A percentile compares a stretch with the other conserved stretches of the same genome.
Evolutionary conservation across 2,113 vertebrate genomes (phyloP).

Genomic region (Pomatostomus ruficeps): DNA sequence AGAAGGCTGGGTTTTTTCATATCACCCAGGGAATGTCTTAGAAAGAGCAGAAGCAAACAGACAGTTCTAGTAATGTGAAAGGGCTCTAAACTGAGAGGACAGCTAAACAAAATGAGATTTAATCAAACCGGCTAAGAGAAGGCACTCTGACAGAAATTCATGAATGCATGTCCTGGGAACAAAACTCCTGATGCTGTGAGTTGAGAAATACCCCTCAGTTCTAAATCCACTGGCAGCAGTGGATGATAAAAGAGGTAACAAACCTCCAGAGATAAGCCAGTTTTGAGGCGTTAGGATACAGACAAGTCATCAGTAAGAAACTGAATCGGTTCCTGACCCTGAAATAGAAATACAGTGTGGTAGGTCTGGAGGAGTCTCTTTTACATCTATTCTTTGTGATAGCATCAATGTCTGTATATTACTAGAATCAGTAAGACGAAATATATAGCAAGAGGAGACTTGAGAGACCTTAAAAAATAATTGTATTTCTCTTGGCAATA

Average conservation of each 20-base stretch:
- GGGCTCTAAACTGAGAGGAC: not conserved
- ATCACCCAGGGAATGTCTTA: not conserved
- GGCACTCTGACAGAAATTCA: not conserved
- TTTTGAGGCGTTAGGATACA: not conserved
- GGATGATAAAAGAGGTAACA: not conserved
- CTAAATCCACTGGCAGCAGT: not conserved
- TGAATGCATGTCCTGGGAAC: not conserved
- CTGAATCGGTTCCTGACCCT: not conserved
- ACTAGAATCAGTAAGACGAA: not conserved
- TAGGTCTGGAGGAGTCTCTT: not conserved
- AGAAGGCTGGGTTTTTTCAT: not conserved
- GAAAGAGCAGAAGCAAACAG: not conserved
- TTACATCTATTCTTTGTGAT: not conserved
- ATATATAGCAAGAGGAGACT: not conserved
- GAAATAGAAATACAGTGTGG: not conserved
- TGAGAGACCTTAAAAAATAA: not conserved
- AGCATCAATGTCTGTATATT: not conserved
- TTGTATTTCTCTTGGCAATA: not conserved
- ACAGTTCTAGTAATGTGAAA: not conserved
- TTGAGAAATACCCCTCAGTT: not conserved
- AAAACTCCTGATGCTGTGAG: not conserved
- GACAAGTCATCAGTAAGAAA: not conserved
- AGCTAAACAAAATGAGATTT: not conserved
- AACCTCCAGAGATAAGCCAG: not conserved
- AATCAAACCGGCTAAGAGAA: not conserved